Evolutionary conservation across 2,797 vertebrate species (phyloP).

Genomic region (Heteromormyrus szaboi): DNA sequence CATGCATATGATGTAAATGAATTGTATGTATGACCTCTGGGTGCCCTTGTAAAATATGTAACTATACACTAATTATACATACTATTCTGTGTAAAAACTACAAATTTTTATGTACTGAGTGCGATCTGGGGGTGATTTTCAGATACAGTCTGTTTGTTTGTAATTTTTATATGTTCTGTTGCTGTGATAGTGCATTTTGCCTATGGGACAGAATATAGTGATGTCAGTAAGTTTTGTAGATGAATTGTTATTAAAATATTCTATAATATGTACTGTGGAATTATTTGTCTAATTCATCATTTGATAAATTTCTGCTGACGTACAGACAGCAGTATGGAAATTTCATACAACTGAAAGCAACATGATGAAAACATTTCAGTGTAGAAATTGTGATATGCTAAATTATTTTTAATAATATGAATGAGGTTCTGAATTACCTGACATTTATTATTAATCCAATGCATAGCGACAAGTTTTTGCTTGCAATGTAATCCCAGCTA

Average conservation of each 20-base stretch:
- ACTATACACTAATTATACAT: constrained; percentile 27
- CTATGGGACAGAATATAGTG: constrained; percentile 69
- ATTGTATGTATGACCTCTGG: not conserved
- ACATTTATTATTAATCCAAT: not conserved
- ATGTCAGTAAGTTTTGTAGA: constrained; percentile 96
- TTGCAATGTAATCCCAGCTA: not conserved
- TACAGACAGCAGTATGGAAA: not conserved
- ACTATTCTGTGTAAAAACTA: constrained; percentile 50
- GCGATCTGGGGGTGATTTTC: constrained; percentile 48
- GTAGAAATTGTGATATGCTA: constrained; percentile 16
- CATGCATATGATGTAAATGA: not conserved
- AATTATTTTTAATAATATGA: not conserved
- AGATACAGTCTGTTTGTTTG: constrained; percentile 64
- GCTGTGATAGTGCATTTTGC: constrained; percentile 71
- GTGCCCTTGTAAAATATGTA: constrained; percentile 9
- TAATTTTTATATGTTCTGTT: constrained; percentile 70
- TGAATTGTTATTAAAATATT: constrained; percentile 93
- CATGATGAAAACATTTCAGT: not conserved
- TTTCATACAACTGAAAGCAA: constrained; percentile 17
- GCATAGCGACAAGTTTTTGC: not conserved
- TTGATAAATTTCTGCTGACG: constrained; percentile 8
- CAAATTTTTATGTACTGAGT: constrained; percentile 58
- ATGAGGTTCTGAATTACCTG: not conserved
- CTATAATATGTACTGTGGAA: constrained; percentile 66
- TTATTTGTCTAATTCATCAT: constrained; percentile 42